Conservation (phyloP, 2,888 invertebrate species). For the Andrena flavipes region DNA sequence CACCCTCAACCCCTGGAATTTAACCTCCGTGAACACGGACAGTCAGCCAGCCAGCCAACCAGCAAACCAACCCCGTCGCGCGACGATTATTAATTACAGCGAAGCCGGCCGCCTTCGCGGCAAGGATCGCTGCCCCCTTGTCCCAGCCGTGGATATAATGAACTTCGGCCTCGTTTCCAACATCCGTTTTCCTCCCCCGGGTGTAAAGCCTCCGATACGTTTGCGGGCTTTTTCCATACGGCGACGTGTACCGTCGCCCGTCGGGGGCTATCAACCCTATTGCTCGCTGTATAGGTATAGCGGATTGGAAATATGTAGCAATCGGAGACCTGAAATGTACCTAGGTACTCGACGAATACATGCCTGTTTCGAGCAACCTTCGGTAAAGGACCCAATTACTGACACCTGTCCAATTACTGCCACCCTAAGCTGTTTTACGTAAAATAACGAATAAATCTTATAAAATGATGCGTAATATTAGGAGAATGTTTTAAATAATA, state of each 20-base stretch:
- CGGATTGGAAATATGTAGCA: too few relatives aligned
- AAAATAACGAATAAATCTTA: too few relatives aligned
- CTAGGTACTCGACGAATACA: too few relatives aligned
- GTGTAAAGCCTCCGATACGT: slow-evolving; percentile 14
- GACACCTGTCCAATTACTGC: too few relatives aligned
- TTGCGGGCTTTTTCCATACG: slow-evolving; percentile 9
- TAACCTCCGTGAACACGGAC: slow-evolving; percentile 62
- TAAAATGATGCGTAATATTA: too few relatives aligned
- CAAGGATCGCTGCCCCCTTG: slow-evolving; percentile 20
- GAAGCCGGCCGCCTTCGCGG: slow-evolving; percentile 53
- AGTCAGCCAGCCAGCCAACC: slow-evolving; percentile 62
- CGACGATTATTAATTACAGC: slow-evolving; percentile 67
- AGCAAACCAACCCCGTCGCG: slow-evolving; percentile 56
- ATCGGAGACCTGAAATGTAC: too few relatives aligned
- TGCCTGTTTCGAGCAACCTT: not conserved
- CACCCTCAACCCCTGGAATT: slow-evolving; percentile 59
- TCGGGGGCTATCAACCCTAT: slow-evolving; percentile 14
- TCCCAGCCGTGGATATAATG: slow-evolving; percentile 49
- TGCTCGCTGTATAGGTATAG: too few relatives aligned
- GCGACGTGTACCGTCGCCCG: slow-evolving; percentile 1
- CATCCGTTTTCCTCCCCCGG: slow-evolving; percentile 2
- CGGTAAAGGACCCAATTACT: too few relatives aligned
- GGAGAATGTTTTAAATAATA: too few relatives aligned
- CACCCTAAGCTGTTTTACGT: too few relatives aligned
- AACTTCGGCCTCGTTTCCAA: slow-evolving; percentile 52